Base-by-base conservation (phyloP, 2,797 vertebrate species). In the Lacerta viridis region DNA sequence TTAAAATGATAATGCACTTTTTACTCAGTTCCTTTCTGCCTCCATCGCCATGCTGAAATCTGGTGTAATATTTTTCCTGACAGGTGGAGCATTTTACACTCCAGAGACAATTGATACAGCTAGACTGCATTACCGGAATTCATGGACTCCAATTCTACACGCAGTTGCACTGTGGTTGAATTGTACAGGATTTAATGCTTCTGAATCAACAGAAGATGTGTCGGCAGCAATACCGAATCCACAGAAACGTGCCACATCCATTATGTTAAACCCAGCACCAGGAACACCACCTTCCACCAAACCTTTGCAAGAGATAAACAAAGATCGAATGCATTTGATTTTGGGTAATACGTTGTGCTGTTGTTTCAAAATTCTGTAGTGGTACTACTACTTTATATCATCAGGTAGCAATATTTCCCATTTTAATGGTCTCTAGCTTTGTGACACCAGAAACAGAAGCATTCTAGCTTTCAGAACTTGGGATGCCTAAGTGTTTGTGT, bases 21-120 rank as follows among this genome's bases (percentile, higher is more conserved):
- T 33, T 74, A 50, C 13, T 61, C 8, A 5, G 27, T 85, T 39
- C 36, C 18, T 55, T 25, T 66, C 29, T 20, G 64, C 36, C 20
- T 25, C 39, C 20, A 76, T 39, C 25, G 2, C 2, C 9, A 64
- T 81, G 33, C 20, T 78, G 71, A 88, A 78, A 33, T 55, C n/a
- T 89, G 79, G 46, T 92, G 88, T 93, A 15, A 36, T 89, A 89
- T 92, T 64, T 94, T 72, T 66, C 89, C 93, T 91, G 92, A 89
- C 92, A 99, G 99, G 99, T 89, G 99, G 99, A 93, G 98, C 98
- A 0, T 99, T 99, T 97, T 99, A 99, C 93, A 99, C 99, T 80
- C 99, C 99, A 4, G 99, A 99, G 97, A 99, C 99, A 6, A 99
- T 99, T 91, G 99, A 99, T 94, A 99, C 98, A 29, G 99, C 99